These are phyloP conservation scores for Erithacus rubecula DNA, from an alignment of 2,797 vertebrate species.

Conservation along the genomic window DNA sequence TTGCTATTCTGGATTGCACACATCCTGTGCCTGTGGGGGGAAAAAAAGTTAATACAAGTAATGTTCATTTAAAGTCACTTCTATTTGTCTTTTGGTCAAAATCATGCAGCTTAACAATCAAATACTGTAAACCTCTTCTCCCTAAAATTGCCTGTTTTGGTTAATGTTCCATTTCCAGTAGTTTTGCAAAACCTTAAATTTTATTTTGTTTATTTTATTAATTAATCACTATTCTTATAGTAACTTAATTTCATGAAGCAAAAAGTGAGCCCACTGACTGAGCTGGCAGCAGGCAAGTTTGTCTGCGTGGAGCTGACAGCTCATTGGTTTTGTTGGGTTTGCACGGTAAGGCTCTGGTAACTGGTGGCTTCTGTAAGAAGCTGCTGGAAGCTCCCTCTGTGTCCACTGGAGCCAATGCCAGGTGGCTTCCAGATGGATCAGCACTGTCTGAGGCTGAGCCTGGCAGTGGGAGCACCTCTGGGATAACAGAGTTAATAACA, in stretches of 20 bases:
- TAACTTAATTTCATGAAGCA: background rate
- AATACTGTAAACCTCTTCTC: background rate
- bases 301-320: background rate
- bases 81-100: background rate
- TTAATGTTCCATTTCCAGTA: background rate
- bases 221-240: background rate
- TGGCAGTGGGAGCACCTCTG: background rate
- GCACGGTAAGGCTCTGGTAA: background rate
- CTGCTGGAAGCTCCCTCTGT: background rate
- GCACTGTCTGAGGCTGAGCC: fast-evolving
- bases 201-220: background rate
- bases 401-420: fast-evolving
- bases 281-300: background rate
- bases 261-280: background rate
- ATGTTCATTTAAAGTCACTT: background rate
- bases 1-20: background rate
- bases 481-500: background rate
- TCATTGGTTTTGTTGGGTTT: background rate
- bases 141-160: background rate
- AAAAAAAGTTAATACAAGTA: background rate
- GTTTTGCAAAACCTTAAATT: background rate
- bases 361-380: background rate
- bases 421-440: fast-evolving
- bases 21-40: background rate
- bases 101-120: background rate